Percentiles rank a stretch among this genome's conserved stretches.
Evolutionary conservation across 2,113 vertebrate genomes (phyloP).

Genomic region (Entosphenus tridentatus): DNA sequence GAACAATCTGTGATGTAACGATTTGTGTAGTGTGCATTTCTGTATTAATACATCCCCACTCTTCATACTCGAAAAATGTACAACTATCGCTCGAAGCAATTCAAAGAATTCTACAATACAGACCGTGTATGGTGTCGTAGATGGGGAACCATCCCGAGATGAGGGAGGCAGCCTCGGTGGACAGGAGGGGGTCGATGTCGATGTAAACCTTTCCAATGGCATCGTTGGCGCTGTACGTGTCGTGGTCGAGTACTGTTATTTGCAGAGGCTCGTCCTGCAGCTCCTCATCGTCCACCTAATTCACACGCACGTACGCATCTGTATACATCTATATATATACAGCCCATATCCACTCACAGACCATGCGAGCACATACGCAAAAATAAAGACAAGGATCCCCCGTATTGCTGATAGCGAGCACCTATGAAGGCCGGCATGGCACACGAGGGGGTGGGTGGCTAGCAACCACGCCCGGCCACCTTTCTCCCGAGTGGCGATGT

Average conservation of each 20-base stretch:
- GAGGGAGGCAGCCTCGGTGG: constrained; percentile 70
- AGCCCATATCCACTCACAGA: not conserved
- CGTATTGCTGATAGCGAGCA: no score
- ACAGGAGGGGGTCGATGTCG: constrained; percentile 82
- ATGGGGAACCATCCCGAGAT: constrained; percentile 99
- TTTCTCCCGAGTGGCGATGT: no score
- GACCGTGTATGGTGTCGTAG: constrained; percentile 93
- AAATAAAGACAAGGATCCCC: no score
- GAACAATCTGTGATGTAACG: no score
- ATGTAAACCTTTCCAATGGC: constrained; percentile 98
- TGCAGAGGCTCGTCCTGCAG: constrained; percentile 87
- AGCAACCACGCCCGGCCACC: no score
- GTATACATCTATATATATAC: not conserved
- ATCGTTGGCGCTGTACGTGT: constrained; percentile 93
- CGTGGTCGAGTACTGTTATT: constrained; percentile 88
- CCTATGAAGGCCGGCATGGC: no score
- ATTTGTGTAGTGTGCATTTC: constrained; percentile 4
- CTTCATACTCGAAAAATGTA: no score
- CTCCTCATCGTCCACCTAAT: constrained; percentile 93
- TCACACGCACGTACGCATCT: not conserved
- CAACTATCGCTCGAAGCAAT: no score
- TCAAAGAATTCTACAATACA: constrained; percentile 9
- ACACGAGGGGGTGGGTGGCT: no score
- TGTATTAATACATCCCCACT: not conserved
- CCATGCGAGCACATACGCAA: no score